Evolutionary conservation across 2,113 vertebrate genomes (phyloP).

Genomic region (Epinephelus fuscoguttatus): DNA sequence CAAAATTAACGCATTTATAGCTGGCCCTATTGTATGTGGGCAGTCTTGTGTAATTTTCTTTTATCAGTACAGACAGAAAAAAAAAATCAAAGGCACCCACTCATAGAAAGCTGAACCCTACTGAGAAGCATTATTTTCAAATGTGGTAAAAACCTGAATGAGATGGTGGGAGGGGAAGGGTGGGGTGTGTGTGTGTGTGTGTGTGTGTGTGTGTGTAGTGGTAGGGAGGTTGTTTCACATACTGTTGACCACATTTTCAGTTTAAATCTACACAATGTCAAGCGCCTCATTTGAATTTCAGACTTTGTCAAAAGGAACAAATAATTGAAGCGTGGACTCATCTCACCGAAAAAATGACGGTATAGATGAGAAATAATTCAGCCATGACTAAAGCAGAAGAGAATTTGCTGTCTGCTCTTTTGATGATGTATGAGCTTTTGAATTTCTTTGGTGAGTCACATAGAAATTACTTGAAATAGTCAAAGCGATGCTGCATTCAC

Average conservation of each 20-base stretch:
- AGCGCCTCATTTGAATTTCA: constrained; percentile 46
- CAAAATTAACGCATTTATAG: constrained; percentile 40
- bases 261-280: constrained; percentile 39
- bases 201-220: neutral
- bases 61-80: constrained; percentile 36
- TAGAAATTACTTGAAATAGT: constrained; percentile 72
- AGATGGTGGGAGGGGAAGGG: constrained; percentile 16
- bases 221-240: constrained; percentile 5
- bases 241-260: constrained; percentile 41
- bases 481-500: constrained; percentile 48
- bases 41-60: constrained; percentile 68
- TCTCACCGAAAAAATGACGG: constrained; percentile 21
- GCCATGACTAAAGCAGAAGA: constrained; percentile 65
- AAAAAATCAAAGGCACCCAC: constrained; percentile 44
- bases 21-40: constrained; percentile 20
- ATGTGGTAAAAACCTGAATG: constrained; percentile 55
- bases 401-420: constrained; percentile 61
- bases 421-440: constrained; percentile 65
- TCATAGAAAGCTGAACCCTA: constrained; percentile 48
- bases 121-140: constrained; percentile 52
- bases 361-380: constrained; percentile 64
- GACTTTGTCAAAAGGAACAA: constrained; percentile 51
- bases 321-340: constrained; percentile 54
- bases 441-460: constrained; percentile 76
- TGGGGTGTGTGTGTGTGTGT: neutral